Conservation (phyloP, 2,113 vertebrate species). For the Hippocampus abdominalis region DNA sequence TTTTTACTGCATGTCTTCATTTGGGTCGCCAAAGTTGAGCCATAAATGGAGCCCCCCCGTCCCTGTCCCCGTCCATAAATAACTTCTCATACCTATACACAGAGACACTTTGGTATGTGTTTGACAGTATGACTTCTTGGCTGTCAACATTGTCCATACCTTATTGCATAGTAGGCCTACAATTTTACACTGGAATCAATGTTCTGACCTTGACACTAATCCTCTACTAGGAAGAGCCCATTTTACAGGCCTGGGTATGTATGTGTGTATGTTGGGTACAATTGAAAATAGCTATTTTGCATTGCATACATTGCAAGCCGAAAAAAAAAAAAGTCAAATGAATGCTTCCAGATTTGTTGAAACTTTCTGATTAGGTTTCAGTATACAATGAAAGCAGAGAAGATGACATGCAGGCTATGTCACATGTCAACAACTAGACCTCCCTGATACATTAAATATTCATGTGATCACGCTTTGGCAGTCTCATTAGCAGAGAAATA, state of each 20-base stretch:
- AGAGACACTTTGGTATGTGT: background rate
- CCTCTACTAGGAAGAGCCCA: background rate
- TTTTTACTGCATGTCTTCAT: background rate
- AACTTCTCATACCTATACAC: background rate
- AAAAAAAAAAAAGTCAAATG: background rate
- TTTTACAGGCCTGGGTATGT: background rate
- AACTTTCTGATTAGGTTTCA: background rate
- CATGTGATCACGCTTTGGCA: conserved; percentile 46
- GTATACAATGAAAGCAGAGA: background rate
- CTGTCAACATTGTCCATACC: background rate
- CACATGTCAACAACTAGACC: conserved; percentile 8
- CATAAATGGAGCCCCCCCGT: background rate
- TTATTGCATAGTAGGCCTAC: background rate
- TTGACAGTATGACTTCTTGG: background rate
- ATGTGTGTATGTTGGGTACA: conserved; percentile 1
- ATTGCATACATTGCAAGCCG: background rate
- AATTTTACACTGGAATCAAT: background rate
- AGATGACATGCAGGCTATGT: conserved; percentile 3
- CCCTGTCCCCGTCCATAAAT: background rate
- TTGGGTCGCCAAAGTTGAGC: background rate
- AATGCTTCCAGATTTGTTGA: background rate
- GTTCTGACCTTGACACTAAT: background rate
- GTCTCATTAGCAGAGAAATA: conserved; percentile 23
- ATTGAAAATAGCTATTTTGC: conserved; percentile 4
- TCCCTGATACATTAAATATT: conserved; percentile 48